Conservation (phyloP, 1,140 invertebrate species). For the Halictus rubicundus region DNA sequence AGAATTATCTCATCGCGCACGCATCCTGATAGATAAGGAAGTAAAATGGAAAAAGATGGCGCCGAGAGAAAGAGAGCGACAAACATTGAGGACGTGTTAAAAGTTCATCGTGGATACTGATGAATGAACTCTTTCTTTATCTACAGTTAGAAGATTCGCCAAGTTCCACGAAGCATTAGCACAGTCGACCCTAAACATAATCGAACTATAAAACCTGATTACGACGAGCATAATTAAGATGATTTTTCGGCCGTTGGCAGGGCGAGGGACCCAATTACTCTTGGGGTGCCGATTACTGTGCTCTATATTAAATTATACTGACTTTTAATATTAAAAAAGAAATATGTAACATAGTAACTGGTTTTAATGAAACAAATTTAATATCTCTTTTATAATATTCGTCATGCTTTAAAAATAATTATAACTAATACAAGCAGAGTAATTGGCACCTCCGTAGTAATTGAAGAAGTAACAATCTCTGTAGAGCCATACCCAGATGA, state of each 20-base stretch:
- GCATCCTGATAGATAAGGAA: conserved; percentile 61
- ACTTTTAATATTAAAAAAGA: too few species aligned
- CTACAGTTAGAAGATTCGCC: not conserved
- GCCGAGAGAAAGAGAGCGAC: conserved; percentile 1
- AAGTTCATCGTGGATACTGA: conserved; percentile 43
- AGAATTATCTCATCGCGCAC: conserved; percentile 60
- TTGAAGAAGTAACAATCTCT: not conserved
- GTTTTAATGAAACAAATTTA: too few species aligned
- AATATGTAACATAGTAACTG: too few species aligned
- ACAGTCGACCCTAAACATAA: not conserved
- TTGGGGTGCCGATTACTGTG: too few species aligned
- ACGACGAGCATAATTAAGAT: not conserved
- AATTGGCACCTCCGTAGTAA: too few species aligned
- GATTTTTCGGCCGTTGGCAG: too few species aligned
- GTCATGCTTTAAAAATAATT: too few species aligned
- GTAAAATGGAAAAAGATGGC: conserved; percentile 34
- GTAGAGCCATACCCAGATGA: conserved; percentile 87
- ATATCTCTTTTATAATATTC: too few species aligned
- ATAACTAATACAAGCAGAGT: too few species aligned
- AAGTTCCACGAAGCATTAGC: not conserved
- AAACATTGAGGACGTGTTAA: conserved; percentile 36
- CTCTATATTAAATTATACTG: too few species aligned
- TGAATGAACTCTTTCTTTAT: conserved; percentile 41
- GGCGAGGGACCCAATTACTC: too few species aligned
- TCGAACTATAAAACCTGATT: not conserved